phyloP scores from a whole-genome alignment of 2,888 invertebrate species.

The Agrochola lychnidis region DNA sequence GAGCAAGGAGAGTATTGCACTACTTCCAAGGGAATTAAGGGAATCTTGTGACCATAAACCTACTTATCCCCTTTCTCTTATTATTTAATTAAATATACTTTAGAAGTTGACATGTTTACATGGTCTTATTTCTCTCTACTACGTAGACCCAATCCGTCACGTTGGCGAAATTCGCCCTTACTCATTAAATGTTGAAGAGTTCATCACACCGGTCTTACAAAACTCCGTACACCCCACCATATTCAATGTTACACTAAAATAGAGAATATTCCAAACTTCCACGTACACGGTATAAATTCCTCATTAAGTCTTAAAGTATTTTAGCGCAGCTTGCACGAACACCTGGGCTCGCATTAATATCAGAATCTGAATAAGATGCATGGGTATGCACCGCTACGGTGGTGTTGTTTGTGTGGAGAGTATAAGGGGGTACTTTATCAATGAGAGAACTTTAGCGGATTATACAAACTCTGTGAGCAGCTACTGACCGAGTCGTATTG shows the following conservation, averaged over 20 bases:
- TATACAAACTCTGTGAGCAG: neutral
- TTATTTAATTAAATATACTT: too few species aligned
- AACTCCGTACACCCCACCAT: neutral
- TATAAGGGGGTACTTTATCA: neutral
- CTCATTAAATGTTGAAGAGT: too few species aligned
- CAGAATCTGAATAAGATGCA: conserved; percentile 45
- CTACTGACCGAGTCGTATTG: neutral
- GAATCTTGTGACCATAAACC: too few species aligned
- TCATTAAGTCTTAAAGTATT: conserved; percentile 60
- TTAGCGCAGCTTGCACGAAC: conserved; percentile 45
- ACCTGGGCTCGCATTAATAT: conserved; percentile 56
- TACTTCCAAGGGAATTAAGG: too few species aligned
- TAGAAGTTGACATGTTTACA: too few species aligned
- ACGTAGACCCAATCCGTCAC: too few species aligned
- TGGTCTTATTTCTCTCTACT: too few species aligned
- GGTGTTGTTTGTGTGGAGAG: neutral
- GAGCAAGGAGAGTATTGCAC: neutral
- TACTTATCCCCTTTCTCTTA: too few species aligned
- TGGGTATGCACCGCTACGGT: conserved; percentile 25
- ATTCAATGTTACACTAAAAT: conserved; percentile 3
- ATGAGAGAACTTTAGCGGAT: neutral
- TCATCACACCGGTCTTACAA: neutral
- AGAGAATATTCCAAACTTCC: conserved; percentile 23
- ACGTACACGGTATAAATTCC: conserved; percentile 48
- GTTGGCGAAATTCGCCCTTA: too few species aligned